Percentiles rank a stretch among this genome's conserved stretches.
phyloP scores from a whole-genome alignment of 1,140 invertebrate genomes.

The Diachasma alloeum region DNA sequence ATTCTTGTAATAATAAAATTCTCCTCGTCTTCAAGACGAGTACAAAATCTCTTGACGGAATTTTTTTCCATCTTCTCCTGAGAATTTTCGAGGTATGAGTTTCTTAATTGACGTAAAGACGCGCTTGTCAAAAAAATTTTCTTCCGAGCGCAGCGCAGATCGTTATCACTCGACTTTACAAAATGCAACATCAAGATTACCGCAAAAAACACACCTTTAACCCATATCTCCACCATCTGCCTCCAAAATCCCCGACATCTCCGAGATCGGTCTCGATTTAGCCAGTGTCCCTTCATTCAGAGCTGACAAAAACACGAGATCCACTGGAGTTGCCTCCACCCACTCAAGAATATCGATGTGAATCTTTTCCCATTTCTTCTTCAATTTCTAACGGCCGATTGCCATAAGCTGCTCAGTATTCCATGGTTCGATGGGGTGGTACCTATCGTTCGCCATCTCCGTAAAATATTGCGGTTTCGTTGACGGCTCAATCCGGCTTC shows the following conservation, averaged over 20 bases:
- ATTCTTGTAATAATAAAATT: too few species aligned
- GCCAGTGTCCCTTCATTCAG: background rate
- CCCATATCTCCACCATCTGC: background rate
- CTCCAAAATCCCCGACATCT: background rate
- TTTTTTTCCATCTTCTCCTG: too few species aligned
- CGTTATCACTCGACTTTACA: background rate
- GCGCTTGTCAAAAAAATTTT: too few species aligned
- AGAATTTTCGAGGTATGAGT: too few species aligned
- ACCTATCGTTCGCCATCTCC: constrained; percentile 55
- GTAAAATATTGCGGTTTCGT: constrained; percentile 57
- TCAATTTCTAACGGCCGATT: constrained; percentile 38
- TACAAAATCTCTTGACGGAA: too few species aligned
- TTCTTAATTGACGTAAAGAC: too few species aligned
- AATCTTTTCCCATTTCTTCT: background rate
- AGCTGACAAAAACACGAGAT: constrained; percentile 42
- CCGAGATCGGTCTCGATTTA: background rate
- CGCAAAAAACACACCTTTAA: background rate
- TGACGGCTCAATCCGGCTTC: constrained; percentile 55
- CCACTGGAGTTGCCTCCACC: background rate
- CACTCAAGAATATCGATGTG: constrained; percentile 25
- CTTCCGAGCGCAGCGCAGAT: too few species aligned
- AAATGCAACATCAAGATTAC: background rate
- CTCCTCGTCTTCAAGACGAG: too few species aligned
- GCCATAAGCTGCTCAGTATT: constrained; percentile 54
- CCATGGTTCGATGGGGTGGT: constrained; percentile 45